A percentile compares a stretch with the other conserved stretches of the same genome.
Conservation (phyloP, 2,888 invertebrate species). For the Drosophila tanythrix region DNA sequence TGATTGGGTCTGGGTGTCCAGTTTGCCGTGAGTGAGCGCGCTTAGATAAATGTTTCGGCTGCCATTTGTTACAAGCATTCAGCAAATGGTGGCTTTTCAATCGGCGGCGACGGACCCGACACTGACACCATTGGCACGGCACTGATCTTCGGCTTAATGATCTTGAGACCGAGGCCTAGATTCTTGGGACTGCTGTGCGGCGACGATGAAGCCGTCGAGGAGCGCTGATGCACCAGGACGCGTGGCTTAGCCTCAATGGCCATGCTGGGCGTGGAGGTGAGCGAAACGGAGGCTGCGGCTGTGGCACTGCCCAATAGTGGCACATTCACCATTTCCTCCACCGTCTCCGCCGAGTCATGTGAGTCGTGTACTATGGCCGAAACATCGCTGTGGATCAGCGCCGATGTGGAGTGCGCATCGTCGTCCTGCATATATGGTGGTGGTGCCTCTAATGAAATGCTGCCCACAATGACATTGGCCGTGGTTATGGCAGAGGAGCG, state of each 20-base stretch:
- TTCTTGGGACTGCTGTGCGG: constrained; percentile 82
- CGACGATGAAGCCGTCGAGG: constrained; percentile 80
- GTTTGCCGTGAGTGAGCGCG: constrained; percentile 71
- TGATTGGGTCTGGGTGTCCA: constrained; percentile 46
- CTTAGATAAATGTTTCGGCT: constrained; percentile 85
- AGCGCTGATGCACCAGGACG: constrained; percentile 82
- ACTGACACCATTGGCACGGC: constrained; percentile 90
- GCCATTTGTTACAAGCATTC: constrained; percentile 85
- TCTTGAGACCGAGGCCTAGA: constrained; percentile 72
- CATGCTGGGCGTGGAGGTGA: constrained; percentile 52
- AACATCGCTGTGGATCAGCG: constrained; percentile 64
- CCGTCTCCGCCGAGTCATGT: constrained; percentile 80
- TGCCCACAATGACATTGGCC: constrained; percentile 83
- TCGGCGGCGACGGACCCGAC: constrained; percentile 92
- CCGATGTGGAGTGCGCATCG: constrained; percentile 60
- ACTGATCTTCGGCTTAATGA: constrained; percentile 77
- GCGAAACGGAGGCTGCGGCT: constrained; percentile 58
- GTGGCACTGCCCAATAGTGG: constrained; percentile 67
- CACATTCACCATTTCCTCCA: constrained; percentile 79
- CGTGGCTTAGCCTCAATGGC: constrained; percentile 70
- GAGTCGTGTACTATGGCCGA: constrained; percentile 66
- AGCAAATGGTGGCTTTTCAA: constrained; percentile 86
- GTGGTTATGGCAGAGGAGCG: constrained; percentile 82
- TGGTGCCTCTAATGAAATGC: constrained; percentile 84
- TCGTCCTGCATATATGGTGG: constrained; percentile 83